phyloP scores from a whole-genome alignment of 2,797 vertebrate genomes.

The Apodemus agrarius region DNA sequence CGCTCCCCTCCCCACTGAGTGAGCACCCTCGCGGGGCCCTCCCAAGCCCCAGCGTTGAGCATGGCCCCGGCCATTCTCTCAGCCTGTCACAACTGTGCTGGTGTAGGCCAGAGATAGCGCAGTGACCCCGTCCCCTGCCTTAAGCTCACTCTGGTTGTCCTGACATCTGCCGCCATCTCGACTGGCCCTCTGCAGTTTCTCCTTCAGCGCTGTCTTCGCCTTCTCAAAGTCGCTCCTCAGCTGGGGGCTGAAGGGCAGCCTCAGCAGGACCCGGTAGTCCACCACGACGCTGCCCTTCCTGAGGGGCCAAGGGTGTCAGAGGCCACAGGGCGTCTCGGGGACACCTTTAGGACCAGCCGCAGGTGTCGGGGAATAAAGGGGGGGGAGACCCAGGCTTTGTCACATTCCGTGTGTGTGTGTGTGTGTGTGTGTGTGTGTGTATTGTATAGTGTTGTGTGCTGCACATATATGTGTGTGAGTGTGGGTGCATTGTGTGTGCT shows the following conservation, averaged over 20 bases:
- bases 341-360: neutral
- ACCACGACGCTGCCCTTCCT: constrained; percentile 65
- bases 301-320: neutral
- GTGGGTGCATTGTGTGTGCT: neutral
- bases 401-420: neutral
- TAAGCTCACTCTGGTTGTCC: constrained; percentile 27
- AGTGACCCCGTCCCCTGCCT: neutral
- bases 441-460: neutral
- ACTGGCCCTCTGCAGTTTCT: constrained; percentile 20
- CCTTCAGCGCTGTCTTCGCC: neutral
- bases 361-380: neutral
- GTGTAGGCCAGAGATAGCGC: neutral
- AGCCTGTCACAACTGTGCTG: too few relatives aligned
- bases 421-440: neutral
- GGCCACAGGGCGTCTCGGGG: neutral
- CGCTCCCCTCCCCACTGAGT: neutral
- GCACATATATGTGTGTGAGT: neutral
- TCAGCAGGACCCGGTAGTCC: constrained; percentile 49
- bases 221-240: neutral
- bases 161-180: neutral
- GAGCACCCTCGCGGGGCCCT: neutral
- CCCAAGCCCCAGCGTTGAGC: neutral
- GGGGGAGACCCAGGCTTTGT: too few relatives aligned
- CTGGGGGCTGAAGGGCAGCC: constrained; percentile 31
- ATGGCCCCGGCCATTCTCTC: neutral